phyloP scores from a whole-genome alignment of 2,113 vertebrate genomes.

The Tupaia chinensis region DNA sequence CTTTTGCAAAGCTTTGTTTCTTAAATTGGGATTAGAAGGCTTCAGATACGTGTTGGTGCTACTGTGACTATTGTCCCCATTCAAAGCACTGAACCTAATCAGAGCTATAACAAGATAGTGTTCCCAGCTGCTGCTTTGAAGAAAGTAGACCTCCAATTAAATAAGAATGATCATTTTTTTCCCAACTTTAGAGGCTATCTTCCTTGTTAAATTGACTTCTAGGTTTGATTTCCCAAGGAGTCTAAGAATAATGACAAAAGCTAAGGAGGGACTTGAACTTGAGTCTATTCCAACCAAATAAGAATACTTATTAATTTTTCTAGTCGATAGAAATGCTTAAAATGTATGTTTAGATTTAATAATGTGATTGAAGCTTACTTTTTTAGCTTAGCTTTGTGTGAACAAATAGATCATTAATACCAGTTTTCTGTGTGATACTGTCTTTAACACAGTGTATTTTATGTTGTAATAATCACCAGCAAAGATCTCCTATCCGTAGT shows the following conservation, averaged over 20 bases:
- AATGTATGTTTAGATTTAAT: neutral
- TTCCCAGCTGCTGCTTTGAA: neutral
- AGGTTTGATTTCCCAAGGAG: neutral
- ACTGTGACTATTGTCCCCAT: neutral
- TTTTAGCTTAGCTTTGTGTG: slow-evolving; percentile 1
- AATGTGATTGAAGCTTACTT: neutral
- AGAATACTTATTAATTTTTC: neutral
- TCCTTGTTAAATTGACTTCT: neutral
- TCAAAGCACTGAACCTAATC: neutral
- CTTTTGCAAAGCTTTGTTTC: neutral
- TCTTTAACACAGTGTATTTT: neutral
- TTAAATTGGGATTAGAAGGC: neutral
- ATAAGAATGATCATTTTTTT: neutral
- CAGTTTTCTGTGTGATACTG: neutral
- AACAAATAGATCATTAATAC: neutral
- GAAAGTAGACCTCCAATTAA: neutral
- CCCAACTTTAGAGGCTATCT: neutral
- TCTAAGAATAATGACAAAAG: slow-evolving; percentile 27
- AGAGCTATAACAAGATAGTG: neutral
- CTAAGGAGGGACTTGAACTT: neutral
- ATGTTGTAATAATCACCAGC: neutral
- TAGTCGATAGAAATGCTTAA: neutral
- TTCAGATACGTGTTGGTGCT: neutral
- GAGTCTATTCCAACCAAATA: neutral
- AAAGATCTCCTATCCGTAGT: neutral